Conservation (phyloP, 2,113 vertebrate genomes). For the Camelus bactrianus region DNA sequence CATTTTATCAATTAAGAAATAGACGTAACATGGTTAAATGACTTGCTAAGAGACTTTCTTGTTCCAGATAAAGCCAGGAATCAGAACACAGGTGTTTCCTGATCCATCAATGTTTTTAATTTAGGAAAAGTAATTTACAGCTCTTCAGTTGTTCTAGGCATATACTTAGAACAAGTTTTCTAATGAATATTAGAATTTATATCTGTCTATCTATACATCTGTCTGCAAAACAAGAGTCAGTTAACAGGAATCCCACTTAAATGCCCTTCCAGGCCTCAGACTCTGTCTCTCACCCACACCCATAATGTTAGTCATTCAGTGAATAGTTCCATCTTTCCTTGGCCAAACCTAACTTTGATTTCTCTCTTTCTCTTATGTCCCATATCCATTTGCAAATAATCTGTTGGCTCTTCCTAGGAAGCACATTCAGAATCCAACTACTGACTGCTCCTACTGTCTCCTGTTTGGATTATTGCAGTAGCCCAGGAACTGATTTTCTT, state of each 20-base stretch:
- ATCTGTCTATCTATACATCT: not conserved
- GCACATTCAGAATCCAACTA: not conserved
- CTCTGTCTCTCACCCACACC: not conserved
- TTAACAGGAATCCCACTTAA: not conserved
- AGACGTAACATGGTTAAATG: not conserved
- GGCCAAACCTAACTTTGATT: not conserved
- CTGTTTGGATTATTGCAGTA: not conserved
- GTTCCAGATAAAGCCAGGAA: not conserved
- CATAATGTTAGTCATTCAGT: not conserved
- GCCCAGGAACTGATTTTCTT: not conserved
- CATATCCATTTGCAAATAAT: constrained; percentile 17
- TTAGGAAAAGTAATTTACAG: not conserved
- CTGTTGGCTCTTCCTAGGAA: not conserved
- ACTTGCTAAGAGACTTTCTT: not conserved
- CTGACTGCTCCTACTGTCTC: not conserved
- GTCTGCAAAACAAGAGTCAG: not conserved
- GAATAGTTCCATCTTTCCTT: not conserved
- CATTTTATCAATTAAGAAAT: constrained; percentile 10
- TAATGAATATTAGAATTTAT: not conserved
- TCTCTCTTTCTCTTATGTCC: not conserved
- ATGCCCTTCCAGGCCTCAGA: not conserved
- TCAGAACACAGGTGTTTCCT: not conserved
- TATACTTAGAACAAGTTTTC: not conserved
- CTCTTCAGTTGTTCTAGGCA: not conserved
- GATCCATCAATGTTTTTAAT: not conserved